These are phyloP conservation scores for Stichodactyla helianthus DNA, from an alignment of 64 coral and sea anemone genomes.

Conservation along the genomic window DNA sequence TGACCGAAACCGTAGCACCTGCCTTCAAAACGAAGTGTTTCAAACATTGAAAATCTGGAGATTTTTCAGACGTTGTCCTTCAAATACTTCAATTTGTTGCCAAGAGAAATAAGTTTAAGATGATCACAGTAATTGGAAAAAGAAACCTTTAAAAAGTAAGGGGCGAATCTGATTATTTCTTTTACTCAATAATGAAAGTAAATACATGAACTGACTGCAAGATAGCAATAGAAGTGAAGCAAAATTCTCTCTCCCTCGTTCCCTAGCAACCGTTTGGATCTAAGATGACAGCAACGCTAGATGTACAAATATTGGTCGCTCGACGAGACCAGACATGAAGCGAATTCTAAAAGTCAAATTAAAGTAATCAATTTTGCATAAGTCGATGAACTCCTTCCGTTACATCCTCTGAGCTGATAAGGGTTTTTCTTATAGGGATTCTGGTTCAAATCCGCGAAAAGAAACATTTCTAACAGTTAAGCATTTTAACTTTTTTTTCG, in stretches of 20 bases:
- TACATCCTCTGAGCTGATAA: too few species aligned
- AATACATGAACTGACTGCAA: not conserved
- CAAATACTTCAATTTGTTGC: not conserved
- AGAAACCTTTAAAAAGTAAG: not conserved
- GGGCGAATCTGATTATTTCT: not conserved
- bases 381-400: too few species aligned
- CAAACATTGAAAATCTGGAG: not conserved
- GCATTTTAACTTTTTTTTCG: too few species aligned
- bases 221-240: not conserved
- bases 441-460: too few species aligned
- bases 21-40: slow-evolving; percentile 5
- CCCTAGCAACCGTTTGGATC: not conserved
- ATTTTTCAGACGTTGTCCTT: not conserved
- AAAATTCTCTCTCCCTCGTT: not conserved
- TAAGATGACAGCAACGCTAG: not conserved
- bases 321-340: too few species aligned
- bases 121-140: not conserved
- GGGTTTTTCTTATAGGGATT: too few species aligned
- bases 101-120: not conserved
- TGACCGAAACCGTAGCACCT: not conserved
- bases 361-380: too few species aligned
- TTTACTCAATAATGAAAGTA: not conserved
- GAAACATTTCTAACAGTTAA: too few species aligned
- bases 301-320: not conserved
- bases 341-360: too few species aligned